Evolutionary conservation across 2,113 vertebrate genomes (phyloP).

Genomic region (Alaudala cheleensis): DNA sequence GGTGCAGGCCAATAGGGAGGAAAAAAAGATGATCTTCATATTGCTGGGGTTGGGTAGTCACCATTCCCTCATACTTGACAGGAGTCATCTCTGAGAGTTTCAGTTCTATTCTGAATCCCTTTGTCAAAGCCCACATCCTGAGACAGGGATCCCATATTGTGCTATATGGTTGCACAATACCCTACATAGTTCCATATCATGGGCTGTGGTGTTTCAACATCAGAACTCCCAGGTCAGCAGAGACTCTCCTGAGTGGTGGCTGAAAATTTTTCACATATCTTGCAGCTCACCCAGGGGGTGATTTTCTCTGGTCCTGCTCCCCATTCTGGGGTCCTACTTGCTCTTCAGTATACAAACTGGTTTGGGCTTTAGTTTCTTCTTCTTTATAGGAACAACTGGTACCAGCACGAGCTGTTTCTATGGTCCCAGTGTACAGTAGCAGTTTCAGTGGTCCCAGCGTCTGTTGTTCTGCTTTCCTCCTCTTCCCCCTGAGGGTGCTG

Average conservation of each 20-base stretch:
- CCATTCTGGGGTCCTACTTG: neutral
- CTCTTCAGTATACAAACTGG: neutral
- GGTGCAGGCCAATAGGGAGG: neutral
- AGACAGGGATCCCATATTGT: neutral
- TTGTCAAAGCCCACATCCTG: neutral
- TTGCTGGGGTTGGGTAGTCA: neutral
- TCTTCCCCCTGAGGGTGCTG: neutral
- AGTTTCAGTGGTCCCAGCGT: neutral
- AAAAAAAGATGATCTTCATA: neutral
- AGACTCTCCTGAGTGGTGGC: neutral
- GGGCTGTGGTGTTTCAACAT: neutral
- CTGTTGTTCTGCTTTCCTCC: neutral
- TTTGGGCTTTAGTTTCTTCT: neutral
- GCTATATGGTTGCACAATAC: neutral
- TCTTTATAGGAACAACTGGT: neutral
- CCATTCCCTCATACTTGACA: neutral
- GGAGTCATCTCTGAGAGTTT: neutral
- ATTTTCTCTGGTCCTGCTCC: neutral
- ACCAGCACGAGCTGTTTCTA: neutral
- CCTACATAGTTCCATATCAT: neutral
- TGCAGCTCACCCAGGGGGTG: neutral
- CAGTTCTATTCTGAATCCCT: neutral
- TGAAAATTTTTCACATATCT: neutral
- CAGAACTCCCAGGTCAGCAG: neutral
- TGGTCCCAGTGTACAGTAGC: too few species aligned